Base-by-base conservation (phyloP, 1,140 invertebrate genomes). In the Cotesia chilonis region DNA sequence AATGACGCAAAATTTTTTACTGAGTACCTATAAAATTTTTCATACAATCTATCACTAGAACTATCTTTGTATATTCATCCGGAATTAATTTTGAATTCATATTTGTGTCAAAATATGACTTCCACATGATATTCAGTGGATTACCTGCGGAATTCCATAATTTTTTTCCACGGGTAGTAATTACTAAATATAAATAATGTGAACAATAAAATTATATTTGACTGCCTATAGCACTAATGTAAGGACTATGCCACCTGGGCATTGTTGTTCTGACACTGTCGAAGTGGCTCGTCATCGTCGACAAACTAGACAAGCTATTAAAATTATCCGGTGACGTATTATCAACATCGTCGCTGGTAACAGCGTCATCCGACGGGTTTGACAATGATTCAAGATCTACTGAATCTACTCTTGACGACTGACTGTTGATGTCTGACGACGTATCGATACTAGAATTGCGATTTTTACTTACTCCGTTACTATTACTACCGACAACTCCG, bases 171-270 rank as follows among this genome's bases (percentile, higher is more conserved):
- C 17, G 17, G 17, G 17, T 17, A 17, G 17, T 17, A 17, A 17
- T 17, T 17, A 17, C 1, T 28, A 28, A 28, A 28, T 28, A 28
- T 28, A 28, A 28, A 28, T 3, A 28, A 28, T 6, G 7, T 65
- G n/a, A 20, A 41, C 5, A 61, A 47, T 66, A 72, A 68, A 63
- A 78, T 77, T 81, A 85, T 80, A 84, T 86, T 81, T 87, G 85
- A 74, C 84, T 83, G 82, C 81, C 83, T 81, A 85, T 81, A 37
- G 80, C 79, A 68, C 76, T 79, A 37, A 82, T 81, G 72, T 86
- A 85, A 4, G 85, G 86, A 76, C 83, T 86, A 74, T 87, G 85
- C 85, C 85, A 87, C 20, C 79, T 78, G 51, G 84, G 81, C 17
- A 71, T 69, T n/a, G 76, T 65, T 35, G 55, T 68, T 35, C 51